Evolutionary conservation across 2,888 invertebrate species (phyloP).

Genomic region (Acronicta alni): DNA sequence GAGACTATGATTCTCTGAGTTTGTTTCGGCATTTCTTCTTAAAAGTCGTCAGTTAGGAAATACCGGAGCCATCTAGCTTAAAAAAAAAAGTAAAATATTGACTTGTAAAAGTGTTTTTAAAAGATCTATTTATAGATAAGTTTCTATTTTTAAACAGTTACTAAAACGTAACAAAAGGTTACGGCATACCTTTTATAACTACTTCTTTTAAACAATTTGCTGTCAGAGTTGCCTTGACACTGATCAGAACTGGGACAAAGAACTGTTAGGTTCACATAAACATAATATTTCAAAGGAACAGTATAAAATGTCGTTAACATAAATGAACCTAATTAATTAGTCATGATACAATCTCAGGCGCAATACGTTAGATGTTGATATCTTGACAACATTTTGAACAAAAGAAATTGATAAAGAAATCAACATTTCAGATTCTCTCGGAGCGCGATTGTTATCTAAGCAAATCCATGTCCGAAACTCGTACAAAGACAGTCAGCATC

Average conservation of each 20-base stretch:
- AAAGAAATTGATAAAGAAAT: constrained; percentile 73
- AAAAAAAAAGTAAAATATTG: too few relatives aligned
- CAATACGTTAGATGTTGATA: constrained; percentile 39
- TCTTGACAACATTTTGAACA: constrained; percentile 33
- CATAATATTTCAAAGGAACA: constrained; percentile 8
- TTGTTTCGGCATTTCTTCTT: too few relatives aligned
- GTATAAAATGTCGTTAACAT: constrained; percentile 22
- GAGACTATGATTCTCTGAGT: too few relatives aligned
- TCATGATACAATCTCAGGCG: constrained; percentile 52
- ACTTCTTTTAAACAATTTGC: too few relatives aligned
- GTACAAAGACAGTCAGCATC: constrained; percentile 56
- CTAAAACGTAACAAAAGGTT: too few relatives aligned
- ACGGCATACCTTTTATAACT: too few relatives aligned
- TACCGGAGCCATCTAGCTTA: too few relatives aligned
- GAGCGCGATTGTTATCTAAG: constrained; percentile 63
- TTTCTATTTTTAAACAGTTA: too few relatives aligned
- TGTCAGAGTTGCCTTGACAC: background rate
- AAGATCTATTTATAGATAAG: too few relatives aligned
- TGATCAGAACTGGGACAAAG: background rate
- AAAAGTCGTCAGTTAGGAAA: too few relatives aligned
- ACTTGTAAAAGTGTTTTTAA: too few relatives aligned
- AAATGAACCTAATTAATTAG: constrained; percentile 44
- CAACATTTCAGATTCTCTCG: constrained; percentile 64
- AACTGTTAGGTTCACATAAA: constrained; percentile 11
- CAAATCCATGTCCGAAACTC: constrained; percentile 62